These are phyloP conservation scores for Rhinopomastus cyanomelas DNA, from an alignment of 2,113 vertebrate genomes.

Conservation along the genomic window DNA sequence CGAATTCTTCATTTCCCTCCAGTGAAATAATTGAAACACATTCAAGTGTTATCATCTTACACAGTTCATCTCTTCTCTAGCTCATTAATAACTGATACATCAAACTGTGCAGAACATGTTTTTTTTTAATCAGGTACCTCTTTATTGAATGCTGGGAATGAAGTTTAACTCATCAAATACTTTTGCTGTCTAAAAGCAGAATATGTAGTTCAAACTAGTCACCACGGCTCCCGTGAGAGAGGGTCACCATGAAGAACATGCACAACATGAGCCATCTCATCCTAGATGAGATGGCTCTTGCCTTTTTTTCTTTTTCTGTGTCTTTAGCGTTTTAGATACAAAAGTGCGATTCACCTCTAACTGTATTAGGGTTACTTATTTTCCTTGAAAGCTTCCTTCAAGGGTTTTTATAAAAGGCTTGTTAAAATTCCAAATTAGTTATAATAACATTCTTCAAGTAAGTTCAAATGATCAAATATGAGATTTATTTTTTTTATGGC, in stretches of 20 bases:
- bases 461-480: neutral
- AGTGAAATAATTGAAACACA: neutral
- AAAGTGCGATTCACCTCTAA: neutral
- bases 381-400: slow-evolving; percentile 34
- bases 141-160: neutral
- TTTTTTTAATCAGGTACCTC: neutral
- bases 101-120: neutral
- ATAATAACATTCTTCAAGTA: neutral
- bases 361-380: slow-evolving; percentile 12
- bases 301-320: slow-evolving; percentile 1
- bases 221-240: neutral
- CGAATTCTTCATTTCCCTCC: slow-evolving; percentile 9
- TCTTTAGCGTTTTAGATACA: neutral
- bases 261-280: neutral
- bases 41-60: neutral
- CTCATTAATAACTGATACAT: neutral
- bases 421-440: slow-evolving; percentile 36
- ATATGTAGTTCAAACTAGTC: neutral
- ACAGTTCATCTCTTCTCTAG: neutral
- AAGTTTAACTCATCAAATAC: neutral
- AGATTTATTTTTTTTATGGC: neutral
- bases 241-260: neutral
- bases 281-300: neutral
- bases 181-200: neutral
- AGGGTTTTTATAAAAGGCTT: neutral